These are phyloP conservation scores for Megalopta genalis DNA, from an alignment of 1,140 invertebrate species.

Conservation along the genomic window DNA sequence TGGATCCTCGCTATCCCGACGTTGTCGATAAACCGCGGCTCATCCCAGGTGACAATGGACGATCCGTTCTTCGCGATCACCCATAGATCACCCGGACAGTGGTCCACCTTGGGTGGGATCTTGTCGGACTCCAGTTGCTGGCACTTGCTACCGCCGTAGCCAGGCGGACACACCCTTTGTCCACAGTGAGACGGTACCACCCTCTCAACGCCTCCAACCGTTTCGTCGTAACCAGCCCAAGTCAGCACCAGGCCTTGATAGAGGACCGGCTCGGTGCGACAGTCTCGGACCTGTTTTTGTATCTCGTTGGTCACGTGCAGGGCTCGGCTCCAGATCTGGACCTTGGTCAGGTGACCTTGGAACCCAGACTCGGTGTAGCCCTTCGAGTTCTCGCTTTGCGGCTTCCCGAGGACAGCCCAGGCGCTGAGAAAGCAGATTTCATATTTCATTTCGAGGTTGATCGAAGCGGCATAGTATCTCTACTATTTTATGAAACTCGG, in stretches of 20 bases:
- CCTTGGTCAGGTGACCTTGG: conserved; percentile 96
- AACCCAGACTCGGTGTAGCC: conserved; percentile 93
- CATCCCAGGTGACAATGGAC: conserved; percentile 95
- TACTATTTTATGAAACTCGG: too few species aligned
- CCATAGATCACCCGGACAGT: conserved; percentile 96
- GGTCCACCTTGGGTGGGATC: conserved; percentile 90
- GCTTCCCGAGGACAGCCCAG: conserved; percentile 95
- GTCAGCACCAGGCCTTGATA: conserved; percentile 92
- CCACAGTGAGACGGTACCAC: conserved; percentile 95
- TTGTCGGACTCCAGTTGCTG: conserved; percentile 92
- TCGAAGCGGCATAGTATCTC: not conserved
- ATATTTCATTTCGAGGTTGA: not conserved
- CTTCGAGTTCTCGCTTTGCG: conserved; percentile 87
- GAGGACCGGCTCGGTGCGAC: conserved; percentile 93
- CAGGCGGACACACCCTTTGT: conserved; percentile 91
- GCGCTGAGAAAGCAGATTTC: conserved; percentile 83
- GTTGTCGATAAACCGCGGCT: conserved; percentile 94
- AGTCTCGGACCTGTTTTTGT: conserved; percentile 94
- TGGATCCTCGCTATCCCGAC: conserved; percentile 89
- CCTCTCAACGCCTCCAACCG: conserved; percentile 93
- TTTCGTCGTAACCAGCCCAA: conserved; percentile 96
- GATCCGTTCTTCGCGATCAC: conserved; percentile 95
- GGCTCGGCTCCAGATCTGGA: conserved; percentile 95
- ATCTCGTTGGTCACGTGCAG: conserved; percentile 95
- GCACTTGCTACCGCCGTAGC: conserved; percentile 91